Evolutionary conservation across 2,797 vertebrate species (phyloP), one percentile per base, ranked within the genome.

Genomic region (Danionella dracula): DNA sequence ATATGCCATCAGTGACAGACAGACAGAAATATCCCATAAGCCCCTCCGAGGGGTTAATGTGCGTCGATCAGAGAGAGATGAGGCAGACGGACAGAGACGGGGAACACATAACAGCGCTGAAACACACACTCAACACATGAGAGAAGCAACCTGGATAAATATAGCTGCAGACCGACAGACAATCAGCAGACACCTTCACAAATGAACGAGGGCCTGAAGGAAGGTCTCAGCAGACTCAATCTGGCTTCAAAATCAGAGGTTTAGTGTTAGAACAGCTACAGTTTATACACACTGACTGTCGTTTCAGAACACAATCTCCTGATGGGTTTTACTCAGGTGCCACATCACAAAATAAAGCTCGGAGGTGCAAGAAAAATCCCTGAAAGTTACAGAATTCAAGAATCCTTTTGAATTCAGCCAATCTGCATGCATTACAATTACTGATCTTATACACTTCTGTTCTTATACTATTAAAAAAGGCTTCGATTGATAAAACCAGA

Each of bases 1-100:
- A 72, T 54, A 58, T 83, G 84, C n/a, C 83, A 79, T 72, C 38
- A 69, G 76, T 87, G 87, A 89, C 84, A 87, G 81, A 76, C 60
- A 78, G 80, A 88, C 83, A 86, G 85, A 88, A 86, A 85, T 84
- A 86, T 84, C 87, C 82, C 76, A 78, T 80, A 77, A 84, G 81
- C 81, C 67, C 68, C 75, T 80, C 77, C 73, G 79, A 80, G 74
- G 81, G 85, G 88, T 87, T 88, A 88, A 88, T 84, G 77, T 81
- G 77, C 83, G 85, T 84, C 83, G 79, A 84, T 88, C 84, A 88
- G 49, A 57, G 74, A n/a, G n/a, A 67, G 79, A 11, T 68, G 72
- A 78, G 78, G 80, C 79, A 77, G 20, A 31, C 27, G 29, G 54
- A 51, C 37, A 59, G 51, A 55, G 65, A 68, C 31, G 40, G 20